Base-by-base conservation (phyloP, 2,113 vertebrate species). In the Pycnonotus jocosus region DNA sequence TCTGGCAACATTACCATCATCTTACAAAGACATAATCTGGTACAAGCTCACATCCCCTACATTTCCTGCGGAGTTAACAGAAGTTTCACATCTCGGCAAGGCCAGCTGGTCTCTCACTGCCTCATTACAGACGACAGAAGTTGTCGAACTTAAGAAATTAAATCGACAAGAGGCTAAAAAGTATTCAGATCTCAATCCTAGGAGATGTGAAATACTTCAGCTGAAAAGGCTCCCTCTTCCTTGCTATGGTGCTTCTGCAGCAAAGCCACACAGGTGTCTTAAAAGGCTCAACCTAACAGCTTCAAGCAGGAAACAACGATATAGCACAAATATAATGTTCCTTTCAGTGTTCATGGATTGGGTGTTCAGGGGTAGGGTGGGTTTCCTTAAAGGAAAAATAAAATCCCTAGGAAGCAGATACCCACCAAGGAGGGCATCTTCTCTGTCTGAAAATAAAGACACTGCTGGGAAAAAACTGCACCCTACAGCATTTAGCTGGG, bases 351-450 rank as follows among this genome's bases (percentile, higher is more conserved):
- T 76, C 54, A 17, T 4, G 20, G 57, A 30, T 5, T 68, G 25
- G 4, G 1, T 17, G n/a, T 65, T 54, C 18, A 3, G 3, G 13
- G 3, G 12, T 37, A 9, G 12, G 4, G 16, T 18, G 22, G 7
- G 1, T 7, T 70, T 62, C 18, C 44, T 50, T 4, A 12, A 70
- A 27, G 1, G 15, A 15, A 64, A 65, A 35, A 51, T 18, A 30
- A 62, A 58, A 31, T 18, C 24, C 28, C 31, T 33, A 66, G 24
- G 2, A 71, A 88, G 64, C 24, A 53, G 30, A 69, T 42, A 15
- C 7, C 23, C 10, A 45, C 12, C 14, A 33, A 57, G 12, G 21
- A 66, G 28, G 7, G 17, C 35, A 74, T 42, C 31, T 58, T 58
- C 27, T 28, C 48, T 83, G 40, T 40, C 25, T 73, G 24, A 37